Percentiles rank a stretch among this genome's conserved stretches.
phyloP scores from a whole-genome alignment of 2,797 vertebrate genomes.

The Streptopelia turtur region DNA sequence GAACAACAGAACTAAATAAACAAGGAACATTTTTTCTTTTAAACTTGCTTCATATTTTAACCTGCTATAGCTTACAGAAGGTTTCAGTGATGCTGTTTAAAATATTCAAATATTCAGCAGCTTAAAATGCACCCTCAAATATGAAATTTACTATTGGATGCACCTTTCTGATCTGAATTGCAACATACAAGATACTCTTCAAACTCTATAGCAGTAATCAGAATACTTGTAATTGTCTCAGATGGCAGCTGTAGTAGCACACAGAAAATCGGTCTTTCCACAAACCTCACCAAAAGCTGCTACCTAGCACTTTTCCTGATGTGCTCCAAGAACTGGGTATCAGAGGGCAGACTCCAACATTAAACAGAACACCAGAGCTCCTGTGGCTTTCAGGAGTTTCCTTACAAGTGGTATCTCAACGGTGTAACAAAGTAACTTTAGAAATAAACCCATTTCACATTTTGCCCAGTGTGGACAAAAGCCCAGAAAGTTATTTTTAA shows the following conservation, averaged over 20 bases:
- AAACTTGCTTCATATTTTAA: background rate
- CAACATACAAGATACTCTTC: background rate
- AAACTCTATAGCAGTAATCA: background rate
- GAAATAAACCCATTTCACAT: background rate
- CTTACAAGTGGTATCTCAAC: background rate
- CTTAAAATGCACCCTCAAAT: background rate
- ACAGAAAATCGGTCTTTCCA: background rate
- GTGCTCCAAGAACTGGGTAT: background rate
- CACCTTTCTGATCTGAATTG: constrained; percentile 1
- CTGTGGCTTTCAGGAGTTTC: background rate
- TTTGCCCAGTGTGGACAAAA: background rate
- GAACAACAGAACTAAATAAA: background rate
- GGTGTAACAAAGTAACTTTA: background rate
- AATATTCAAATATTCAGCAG: background rate
- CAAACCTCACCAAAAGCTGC: background rate
- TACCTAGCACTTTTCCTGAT: background rate
- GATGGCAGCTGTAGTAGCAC: background rate
- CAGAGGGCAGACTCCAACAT: background rate
- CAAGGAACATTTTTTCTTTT: background rate
- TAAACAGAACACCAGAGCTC: background rate
- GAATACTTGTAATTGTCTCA: background rate
- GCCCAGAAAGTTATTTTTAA: background rate
- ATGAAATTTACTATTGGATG: background rate
- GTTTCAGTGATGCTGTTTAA: background rate
- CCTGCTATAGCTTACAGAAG: background rate